Percentiles rank a stretch among this genome's conserved stretches.
Conservation (phyloP, 2,888 invertebrate species). For the Cheilosia urbana region DNA sequence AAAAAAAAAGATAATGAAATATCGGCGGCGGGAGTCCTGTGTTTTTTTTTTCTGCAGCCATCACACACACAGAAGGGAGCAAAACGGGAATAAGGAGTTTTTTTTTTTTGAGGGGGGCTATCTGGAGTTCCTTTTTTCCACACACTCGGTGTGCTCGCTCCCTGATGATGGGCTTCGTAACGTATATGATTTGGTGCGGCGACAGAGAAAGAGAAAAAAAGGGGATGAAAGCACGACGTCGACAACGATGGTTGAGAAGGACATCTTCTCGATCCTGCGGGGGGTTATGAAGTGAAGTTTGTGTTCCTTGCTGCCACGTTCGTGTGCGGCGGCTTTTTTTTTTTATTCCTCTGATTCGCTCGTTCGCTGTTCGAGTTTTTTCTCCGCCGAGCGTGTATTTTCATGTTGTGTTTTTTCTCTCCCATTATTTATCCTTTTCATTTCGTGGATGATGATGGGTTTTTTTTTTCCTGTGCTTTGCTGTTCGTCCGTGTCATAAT, state of each 20-base stretch:
- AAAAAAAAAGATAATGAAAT: slow-evolving; percentile 74
- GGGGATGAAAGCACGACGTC: slow-evolving; percentile 73
- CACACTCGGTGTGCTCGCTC: slow-evolving; percentile 64
- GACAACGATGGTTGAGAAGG: slow-evolving; percentile 68
- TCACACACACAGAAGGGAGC: slow-evolving; percentile 59
- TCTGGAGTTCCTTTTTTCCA: slow-evolving; percentile 44
- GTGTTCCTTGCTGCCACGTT: slow-evolving; percentile 67
- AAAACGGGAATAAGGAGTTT: slow-evolving; percentile 68
- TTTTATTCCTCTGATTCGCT: slow-evolving; percentile 73
- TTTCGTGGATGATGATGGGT: slow-evolving; percentile 51
- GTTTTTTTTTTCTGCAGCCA: slow-evolving; percentile 30
- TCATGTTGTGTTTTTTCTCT: slow-evolving; percentile 75
- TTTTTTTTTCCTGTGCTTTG: slow-evolving; percentile 43
- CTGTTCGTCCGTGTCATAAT: slow-evolving; percentile 67
- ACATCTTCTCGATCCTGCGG: slow-evolving; percentile 69
- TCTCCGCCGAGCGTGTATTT: slow-evolving; percentile 75
- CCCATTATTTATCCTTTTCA: slow-evolving; percentile 76
- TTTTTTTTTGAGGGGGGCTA: slow-evolving; percentile 61
- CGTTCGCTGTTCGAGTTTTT: slow-evolving; percentile 70
- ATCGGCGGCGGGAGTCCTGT: slow-evolving; percentile 65
- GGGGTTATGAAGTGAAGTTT: slow-evolving; percentile 33
- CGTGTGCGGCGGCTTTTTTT: slow-evolving; percentile 66
- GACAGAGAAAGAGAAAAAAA: slow-evolving; percentile 61
- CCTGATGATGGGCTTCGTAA: slow-evolving; percentile 61
- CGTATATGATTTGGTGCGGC: slow-evolving; percentile 69